Evolutionary conservation across 1,140 invertebrate species (phyloP), one percentile per base, ranked within the genome.

Genomic region (Trichomalopsis sarcophagae): DNA sequence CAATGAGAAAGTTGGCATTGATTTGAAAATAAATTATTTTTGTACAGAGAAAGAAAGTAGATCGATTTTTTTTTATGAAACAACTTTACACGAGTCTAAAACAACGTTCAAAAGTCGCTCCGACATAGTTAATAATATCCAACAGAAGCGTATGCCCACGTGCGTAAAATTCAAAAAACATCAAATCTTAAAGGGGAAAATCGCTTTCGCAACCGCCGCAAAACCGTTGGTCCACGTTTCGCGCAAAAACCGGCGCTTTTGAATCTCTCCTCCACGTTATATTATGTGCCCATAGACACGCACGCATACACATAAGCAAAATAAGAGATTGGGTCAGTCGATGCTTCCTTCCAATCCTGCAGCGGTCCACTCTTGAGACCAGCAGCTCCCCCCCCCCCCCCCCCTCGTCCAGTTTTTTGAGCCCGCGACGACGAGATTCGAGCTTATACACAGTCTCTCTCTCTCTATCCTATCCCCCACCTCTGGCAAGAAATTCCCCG

Each of bases 351-450:
- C 21, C 55, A 62, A 62, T 62, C 55, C 33, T 36, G 33, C 55
- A 62, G 55, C 55, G 55, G 55, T 62, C 55, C 55, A 62, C 66
- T 36, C 33, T 76, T 50, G n/a, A 30, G 81, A 50, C 47, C 10
- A 14, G 27, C 62, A 74, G 36, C 55, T 69, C 55, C 66, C 82
- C 40, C 75, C 50, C 62, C 40, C 68, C 62, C 50, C 50, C 62
- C 40, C 68, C 62, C 50, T 73, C 21, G 36, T 44, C 83, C 62
- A 84, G 83, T 84, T 84, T 84, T 84, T 84, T 81, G 50, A 80
- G 78, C 33, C 75, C 33, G 73, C 62, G 21, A 30, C 62, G 33
- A 76, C 55, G 50, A 75, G 47, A 50, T 50, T 14, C 47, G 47
- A 14, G 47, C 47, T 50, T 14, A 17, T 50, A 50, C 14, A 50